A percentile compares a stretch with the other conserved stretches of the same genome.
Evolutionary conservation across 2,113 vertebrate genomes (phyloP).

Genomic region (Myodes glareolus): DNA sequence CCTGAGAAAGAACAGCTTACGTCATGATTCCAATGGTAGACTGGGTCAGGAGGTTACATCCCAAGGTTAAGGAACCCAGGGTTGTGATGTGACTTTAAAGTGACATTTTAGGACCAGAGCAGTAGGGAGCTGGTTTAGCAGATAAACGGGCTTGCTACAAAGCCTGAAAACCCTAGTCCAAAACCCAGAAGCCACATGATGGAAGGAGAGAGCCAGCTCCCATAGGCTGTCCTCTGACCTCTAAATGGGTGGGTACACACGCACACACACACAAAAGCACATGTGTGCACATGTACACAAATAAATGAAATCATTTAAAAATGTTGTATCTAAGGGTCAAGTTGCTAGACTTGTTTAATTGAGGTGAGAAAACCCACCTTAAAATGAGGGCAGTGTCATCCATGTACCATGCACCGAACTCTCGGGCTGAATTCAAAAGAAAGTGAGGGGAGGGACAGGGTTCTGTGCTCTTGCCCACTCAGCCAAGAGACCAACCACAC

Average conservation of each 20-base stretch:
- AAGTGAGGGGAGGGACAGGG: too few relatives aligned
- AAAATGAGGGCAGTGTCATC: too few relatives aligned
- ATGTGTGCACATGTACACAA: neutral
- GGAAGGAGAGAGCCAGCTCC: neutral
- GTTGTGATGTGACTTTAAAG: neutral
- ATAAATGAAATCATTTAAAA: neutral
- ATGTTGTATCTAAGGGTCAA: neutral
- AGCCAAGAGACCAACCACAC: too few relatives aligned
- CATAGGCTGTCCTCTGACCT: neutral
- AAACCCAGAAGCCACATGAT: neutral
- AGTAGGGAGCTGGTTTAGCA: neutral
- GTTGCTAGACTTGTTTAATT: neutral
- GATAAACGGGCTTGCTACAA: neutral
- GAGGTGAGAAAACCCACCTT: neutral
- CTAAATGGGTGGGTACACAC: neutral
- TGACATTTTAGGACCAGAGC: too few relatives aligned
- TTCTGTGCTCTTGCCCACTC: neutral
- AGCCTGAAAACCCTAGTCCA: neutral
- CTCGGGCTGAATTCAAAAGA: too few relatives aligned
- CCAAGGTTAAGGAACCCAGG: neutral
- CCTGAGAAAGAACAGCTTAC: neutral
- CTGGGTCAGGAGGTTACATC: neutral
- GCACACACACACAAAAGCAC: neutral
- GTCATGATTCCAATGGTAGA: neutral
- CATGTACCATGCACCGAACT: too few relatives aligned